Evolutionary conservation across 2,888 invertebrate species (phyloP).

Genomic region (Fragum fragum): DNA sequence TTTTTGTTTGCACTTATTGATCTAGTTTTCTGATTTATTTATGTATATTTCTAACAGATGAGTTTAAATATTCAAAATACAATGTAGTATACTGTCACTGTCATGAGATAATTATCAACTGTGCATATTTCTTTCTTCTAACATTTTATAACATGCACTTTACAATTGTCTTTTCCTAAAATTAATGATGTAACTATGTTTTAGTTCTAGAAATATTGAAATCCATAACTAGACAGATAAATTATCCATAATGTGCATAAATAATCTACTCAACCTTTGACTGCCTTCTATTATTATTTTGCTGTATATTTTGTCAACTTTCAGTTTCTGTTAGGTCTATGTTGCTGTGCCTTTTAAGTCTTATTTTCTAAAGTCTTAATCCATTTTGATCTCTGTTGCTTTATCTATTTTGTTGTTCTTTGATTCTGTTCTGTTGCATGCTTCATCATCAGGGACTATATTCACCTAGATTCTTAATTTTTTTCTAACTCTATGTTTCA

Average conservation of each 20-base stretch:
- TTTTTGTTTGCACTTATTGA: no score
- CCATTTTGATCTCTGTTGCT: constrained; percentile 6
- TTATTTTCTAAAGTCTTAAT: constrained; percentile 1
- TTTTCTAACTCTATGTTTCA: neutral
- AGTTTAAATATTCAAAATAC: no score
- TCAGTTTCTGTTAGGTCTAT: constrained; percentile 8
- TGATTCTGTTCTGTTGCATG: constrained; percentile 18
- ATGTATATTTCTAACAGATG: no score
- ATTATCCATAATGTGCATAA: neutral
- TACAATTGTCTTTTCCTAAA: no score
- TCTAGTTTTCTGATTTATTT: no score
- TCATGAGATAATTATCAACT: no score
- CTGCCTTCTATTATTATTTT: neutral
- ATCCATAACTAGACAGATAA: no score
- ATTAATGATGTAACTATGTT: no score
- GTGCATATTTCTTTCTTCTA: no score
- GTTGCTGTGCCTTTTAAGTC: constrained; percentile 3
- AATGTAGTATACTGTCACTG: no score
- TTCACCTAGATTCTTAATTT: neutral
- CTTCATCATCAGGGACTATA: neutral
- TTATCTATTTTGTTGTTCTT: constrained; percentile 22
- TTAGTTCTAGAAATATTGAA: no score
- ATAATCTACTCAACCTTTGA: neutral
- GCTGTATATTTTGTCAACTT: neutral
- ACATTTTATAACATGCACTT: no score